Percentiles rank a stretch among this genome's conserved stretches.
phyloP scores from a whole-genome alignment of 2,113 vertebrate genomes.

The Alexandromys fortis region DNA sequence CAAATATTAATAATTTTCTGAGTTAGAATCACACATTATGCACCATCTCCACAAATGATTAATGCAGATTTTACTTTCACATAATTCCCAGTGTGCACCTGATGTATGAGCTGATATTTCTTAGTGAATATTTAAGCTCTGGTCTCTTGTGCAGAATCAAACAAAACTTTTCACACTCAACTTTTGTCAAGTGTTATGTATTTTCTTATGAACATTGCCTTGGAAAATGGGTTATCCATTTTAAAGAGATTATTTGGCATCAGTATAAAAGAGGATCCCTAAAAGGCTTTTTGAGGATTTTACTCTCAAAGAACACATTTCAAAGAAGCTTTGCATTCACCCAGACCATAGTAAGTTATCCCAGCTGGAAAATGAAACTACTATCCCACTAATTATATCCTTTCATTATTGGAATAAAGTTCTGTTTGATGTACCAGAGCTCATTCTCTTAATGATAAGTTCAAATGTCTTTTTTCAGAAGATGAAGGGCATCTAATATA shows the following conservation, averaged over 20 bases:
- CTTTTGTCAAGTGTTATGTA: conserved; percentile 59
- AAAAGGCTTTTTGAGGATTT: conserved; percentile 63
- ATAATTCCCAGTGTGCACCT: conserved; percentile 43
- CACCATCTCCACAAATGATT: conserved; percentile 60
- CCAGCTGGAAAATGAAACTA: conserved; percentile 66
- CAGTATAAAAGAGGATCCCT: conserved; percentile 43
- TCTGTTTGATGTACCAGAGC: conserved; percentile 44
- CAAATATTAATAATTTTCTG: conserved; percentile 69
- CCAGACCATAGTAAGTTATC: conserved; percentile 58
- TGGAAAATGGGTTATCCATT: conserved; percentile 60
- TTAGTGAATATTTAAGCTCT: conserved; percentile 81
- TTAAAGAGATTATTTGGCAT: conserved; percentile 66
- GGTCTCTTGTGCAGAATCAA: conserved; percentile 71
- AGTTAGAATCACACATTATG: conserved; percentile 58
- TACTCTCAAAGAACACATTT: conserved; percentile 69
- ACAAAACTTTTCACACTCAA: conserved; percentile 20
- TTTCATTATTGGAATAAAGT: conserved; percentile 65
- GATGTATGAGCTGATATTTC: conserved; percentile 74
- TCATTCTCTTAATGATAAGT: conserved; percentile 40
- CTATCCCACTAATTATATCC: conserved; percentile 40
- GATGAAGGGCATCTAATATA: background rate
- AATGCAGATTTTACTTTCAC: conserved; percentile 60
- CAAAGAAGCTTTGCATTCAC: conserved; percentile 73
- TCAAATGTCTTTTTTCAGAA: conserved; percentile 61
- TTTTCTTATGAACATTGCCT: conserved; percentile 47